Conservation (phyloP, 1,140 invertebrate genomes). For the Phthorimaea operculella region DNA sequence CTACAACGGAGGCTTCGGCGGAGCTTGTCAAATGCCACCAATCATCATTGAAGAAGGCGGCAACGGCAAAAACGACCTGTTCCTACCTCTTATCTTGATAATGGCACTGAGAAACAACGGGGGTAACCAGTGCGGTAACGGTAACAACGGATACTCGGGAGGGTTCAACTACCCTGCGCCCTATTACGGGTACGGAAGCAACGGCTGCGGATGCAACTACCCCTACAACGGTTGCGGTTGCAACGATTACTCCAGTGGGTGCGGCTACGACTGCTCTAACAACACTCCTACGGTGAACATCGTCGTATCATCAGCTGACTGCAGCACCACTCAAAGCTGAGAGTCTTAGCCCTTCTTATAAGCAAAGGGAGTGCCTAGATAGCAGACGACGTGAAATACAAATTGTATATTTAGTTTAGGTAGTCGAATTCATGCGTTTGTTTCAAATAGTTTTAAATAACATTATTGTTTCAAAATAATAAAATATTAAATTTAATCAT, state of each 20-base stretch:
- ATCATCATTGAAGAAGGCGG: conserved; percentile 25
- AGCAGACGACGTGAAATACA: no score
- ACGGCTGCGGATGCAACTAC: neutral
- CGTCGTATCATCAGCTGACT: neutral
- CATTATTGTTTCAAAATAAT: no score
- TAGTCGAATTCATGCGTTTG: no score
- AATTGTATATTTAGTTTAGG: no score
- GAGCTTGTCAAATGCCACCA: conserved; percentile 14
- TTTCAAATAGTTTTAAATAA: no score
- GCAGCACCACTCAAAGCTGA: neutral
- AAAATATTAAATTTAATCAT: no score
- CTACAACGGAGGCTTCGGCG: conserved; percentile 7
- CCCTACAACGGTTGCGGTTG: no score
- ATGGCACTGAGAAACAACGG: conserved; percentile 28
- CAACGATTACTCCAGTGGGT: neutral
- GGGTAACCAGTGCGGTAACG: conserved; percentile 6
- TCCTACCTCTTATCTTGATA: conserved; percentile 36
- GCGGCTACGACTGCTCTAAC: neutral
- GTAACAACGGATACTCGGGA: conserved; percentile 9
- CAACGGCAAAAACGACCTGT: conserved; percentile 25
- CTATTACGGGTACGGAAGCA: neutral
- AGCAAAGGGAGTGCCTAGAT: no score
- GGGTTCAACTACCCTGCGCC: conserved; percentile 3
- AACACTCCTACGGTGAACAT: neutral
- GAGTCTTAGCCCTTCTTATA: no score